phyloP scores from a whole-genome alignment of 2,888 invertebrate genomes.

The Elysia crispata region DNA sequence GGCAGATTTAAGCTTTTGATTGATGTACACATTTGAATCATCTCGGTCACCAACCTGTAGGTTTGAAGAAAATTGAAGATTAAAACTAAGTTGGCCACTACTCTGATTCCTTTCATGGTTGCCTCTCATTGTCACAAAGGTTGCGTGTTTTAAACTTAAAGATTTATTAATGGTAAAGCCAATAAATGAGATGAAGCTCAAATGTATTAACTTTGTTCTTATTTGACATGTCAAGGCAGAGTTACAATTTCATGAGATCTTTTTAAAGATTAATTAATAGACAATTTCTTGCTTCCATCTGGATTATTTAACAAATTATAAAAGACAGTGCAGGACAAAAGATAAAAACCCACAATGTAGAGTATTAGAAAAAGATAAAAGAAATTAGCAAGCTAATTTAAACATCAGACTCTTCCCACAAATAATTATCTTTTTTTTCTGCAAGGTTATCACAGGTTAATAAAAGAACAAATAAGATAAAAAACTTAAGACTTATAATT shows the following conservation, averaged over 20 bases:
- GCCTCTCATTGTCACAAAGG: neutral
- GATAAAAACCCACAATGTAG: neutral
- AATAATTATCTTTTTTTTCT: too few relatives aligned
- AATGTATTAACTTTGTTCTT: neutral
- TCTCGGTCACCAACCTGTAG: slow-evolving; percentile 93
- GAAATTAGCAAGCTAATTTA: too few relatives aligned
- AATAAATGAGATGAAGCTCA: neutral
- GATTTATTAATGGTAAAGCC: too few relatives aligned
- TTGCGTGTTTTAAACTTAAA: neutral
- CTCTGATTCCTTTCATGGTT: neutral
- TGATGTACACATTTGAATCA: slow-evolving; percentile 98
- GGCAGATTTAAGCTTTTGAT: slow-evolving; percentile 96
- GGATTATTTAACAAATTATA: too few relatives aligned
- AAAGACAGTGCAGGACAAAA: neutral
- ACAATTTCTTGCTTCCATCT: too few relatives aligned
- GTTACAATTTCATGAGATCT: neutral
- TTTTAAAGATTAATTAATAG: neutral
- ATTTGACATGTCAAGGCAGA: too few relatives aligned
- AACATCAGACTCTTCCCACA: too few relatives aligned
- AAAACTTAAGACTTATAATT: too few relatives aligned
- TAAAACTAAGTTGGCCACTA: neutral
- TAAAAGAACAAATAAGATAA: too few relatives aligned
- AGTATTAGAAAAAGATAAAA: too few relatives aligned
- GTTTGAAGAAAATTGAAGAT: slow-evolving; percentile 13
- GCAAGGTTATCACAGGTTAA: too few relatives aligned